Base-by-base conservation (phyloP, 64 coral and sea anemone species). In the Dendrophyllia cribrosa region DNA sequence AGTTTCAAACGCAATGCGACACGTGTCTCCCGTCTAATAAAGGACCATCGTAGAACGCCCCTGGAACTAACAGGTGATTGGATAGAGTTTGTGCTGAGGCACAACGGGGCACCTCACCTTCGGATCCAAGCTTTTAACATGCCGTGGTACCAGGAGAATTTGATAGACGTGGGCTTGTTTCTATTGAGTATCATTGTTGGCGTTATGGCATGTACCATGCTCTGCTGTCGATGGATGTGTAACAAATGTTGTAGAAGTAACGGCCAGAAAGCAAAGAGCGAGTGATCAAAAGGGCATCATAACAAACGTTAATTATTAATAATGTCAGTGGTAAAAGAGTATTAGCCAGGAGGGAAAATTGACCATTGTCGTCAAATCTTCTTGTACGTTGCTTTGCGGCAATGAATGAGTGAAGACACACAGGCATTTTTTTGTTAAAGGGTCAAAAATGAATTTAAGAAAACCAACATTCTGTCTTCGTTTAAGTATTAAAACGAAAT, bases 61-160 rank as follows among this genome's bases (percentile, higher is more conserved):
- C 49, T 76, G 17, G 74, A 76, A 51, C 74, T 76, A 2, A 76
- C 74, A 51, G 74, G 7, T 53, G 74, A 76, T 52, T 76, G 48
- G 74, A 76, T 76, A 51, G 74, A 76, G 46, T 76, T 76, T n/a
- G 74, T 76, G 46, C 48, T 53, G 4, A 76, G 48, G 43, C 73
- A 76, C 51, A 74, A 74, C 43, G 73, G 73, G 9, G 43, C 45
- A 45, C 34, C 70, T 5, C 70, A 74, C 16, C 70, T 74, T 51
- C 48, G 73, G 48, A 43, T 76, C 46, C 73, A 76, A 43, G 46
- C 73, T 15, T 45, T 76, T 43, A 53, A 76, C 73, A 52, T 76
- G 73, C 73, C 73, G 20, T 74, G 70, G 70, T 74, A 74, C 43
- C 14, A 48, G 12, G 71, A 74, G 43, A 8, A 74, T 47, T 74